Base-by-base conservation (phyloP, 2,113 vertebrate genomes). In the Gobiocypris rarus region DNA sequence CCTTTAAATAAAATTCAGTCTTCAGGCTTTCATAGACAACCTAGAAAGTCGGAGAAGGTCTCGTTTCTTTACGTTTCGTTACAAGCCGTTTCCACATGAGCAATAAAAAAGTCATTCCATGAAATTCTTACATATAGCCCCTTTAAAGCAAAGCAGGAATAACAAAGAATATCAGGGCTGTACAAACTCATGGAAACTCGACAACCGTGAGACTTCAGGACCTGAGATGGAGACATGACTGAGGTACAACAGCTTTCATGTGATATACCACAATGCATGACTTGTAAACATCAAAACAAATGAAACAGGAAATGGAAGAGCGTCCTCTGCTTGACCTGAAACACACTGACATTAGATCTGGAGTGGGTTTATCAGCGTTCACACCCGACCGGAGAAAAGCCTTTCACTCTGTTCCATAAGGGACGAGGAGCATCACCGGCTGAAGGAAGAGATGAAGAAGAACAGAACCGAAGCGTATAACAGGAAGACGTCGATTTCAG, bases 401-500 rank as follows among this genome's bases (percentile, higher is more conserved):
- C 28, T 67, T 34, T 34, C 15, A 4, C 17, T 54, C 17, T 22
- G 52, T 54, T 54, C 52, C 19, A 8, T 48, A 48, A 48, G 45
- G 45, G 45, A 48, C 45, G 38, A 38, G 38, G 38, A 38, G 38
- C 38, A 7, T 50, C 48, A 15, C 48, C 48, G 48, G 48, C 48
- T 50, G 14, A 15, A 50, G 48, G 48, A 50, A 15, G 48, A 15
- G 48, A 50, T 50, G 48, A 50, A 50, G 48, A 52, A 52, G 26
- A 50, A 52, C 13, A 19, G 24, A 50, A 50, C 8, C 45, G 26
- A 52, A 75, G 24, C 26, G 43, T 56, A 52, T 22, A 26, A 79
- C n/a, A 45, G 76, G 76, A 79, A 79, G 76, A 79, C 76, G 34
- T 61, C 4, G 76, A 79, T 79, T 79, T 10, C 56, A 85, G 28